These are phyloP conservation scores for Drosophila infuscata DNA, from an alignment of 2,888 invertebrate genomes.

Conservation along the genomic window DNA sequence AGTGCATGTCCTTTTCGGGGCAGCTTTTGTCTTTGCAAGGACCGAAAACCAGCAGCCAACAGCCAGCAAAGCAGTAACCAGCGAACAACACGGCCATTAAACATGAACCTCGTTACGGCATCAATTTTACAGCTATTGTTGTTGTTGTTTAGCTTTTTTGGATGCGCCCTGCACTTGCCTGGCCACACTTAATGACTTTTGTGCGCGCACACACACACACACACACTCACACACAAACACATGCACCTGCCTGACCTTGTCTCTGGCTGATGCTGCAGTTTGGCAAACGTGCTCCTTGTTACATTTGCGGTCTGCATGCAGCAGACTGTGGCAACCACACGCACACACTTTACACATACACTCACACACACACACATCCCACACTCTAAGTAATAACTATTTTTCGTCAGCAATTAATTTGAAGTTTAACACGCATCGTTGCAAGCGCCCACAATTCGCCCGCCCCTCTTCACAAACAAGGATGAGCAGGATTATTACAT, in stretches of 20 bases:
- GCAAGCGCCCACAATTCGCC: neutral
- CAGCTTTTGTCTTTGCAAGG: conserved; percentile 41
- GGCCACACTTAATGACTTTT: conserved; percentile 79
- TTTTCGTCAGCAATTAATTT: conserved; percentile 80
- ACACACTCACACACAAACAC: conserved; percentile 36
- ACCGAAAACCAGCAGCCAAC: conserved; percentile 11
- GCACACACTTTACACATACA: conserved; percentile 2
- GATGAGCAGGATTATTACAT: conserved; percentile 62
- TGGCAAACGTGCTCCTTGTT: conserved; percentile 73
- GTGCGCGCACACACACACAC: conserved; percentile 46
- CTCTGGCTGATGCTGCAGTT: conserved; percentile 22
- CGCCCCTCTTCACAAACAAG: neutral
- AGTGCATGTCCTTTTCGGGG: conserved; percentile 74
- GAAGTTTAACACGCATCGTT: conserved; percentile 72
- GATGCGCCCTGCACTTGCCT: conserved; percentile 70
- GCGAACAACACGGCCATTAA: conserved; percentile 76
- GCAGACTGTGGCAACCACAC: conserved; percentile 50
- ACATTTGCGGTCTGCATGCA: conserved; percentile 64
- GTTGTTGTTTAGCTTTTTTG: conserved; percentile 61
- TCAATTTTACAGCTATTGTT: conserved; percentile 46
- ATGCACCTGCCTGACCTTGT: conserved; percentile 48
- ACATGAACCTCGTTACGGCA: conserved; percentile 81
- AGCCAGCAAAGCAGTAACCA: conserved; percentile 11
- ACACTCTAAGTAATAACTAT: conserved; percentile 51
- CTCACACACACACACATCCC: conserved; percentile 1